These are phyloP conservation scores for Salvelinus fontinalis DNA, from an alignment of 2,113 vertebrate species.

Conservation along the genomic window DNA sequence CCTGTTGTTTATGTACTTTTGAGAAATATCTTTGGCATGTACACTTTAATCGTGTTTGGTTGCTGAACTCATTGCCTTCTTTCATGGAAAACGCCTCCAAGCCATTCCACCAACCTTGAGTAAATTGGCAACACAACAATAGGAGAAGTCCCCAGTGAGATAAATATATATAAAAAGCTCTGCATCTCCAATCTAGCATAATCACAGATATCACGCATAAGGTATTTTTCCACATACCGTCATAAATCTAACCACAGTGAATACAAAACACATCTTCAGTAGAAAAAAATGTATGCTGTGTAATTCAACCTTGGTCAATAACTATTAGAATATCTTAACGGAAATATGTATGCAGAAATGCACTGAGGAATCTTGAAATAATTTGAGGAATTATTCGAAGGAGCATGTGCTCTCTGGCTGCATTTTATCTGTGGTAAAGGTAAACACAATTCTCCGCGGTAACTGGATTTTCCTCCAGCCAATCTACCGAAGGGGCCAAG, in stretches of 20 bases:
- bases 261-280: too few relatives aligned
- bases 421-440: background rate
- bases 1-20: background rate
- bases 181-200: background rate
- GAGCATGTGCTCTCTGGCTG: background rate
- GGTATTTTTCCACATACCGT: background rate
- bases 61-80: background rate
- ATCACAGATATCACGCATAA: background rate
- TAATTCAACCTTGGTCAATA: background rate
- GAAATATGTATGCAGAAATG: background rate
- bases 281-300: background rate
- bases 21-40: background rate
- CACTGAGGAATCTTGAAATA: background rate
- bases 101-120: background rate
- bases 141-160: background rate
- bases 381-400: background rate
- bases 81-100: background rate
- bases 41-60: background rate
- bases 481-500: conserved; percentile 11
- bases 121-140: background rate
- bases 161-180: background rate
- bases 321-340: background rate
- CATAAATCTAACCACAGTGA: background rate
- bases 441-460: conserved; percentile 36
- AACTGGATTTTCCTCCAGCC: conserved; percentile 17